Conservation (phyloP, 2,797 vertebrate species). For the Sphaeramia orbicularis region DNA sequence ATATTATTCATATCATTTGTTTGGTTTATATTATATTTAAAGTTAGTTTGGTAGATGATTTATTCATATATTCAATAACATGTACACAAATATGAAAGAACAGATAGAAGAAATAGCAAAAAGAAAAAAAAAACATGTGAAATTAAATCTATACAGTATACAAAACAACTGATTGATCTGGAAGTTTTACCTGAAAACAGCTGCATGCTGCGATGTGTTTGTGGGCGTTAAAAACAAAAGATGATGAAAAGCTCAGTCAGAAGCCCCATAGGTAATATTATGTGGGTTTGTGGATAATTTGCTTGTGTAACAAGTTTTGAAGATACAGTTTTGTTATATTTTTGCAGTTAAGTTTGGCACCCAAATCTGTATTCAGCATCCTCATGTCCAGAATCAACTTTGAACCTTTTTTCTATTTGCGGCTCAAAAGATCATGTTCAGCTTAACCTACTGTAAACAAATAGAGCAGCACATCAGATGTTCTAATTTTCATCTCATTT, state of each 20-base stretch:
- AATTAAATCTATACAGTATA: neutral
- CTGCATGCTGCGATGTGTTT: no score
- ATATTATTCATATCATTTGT: neutral
- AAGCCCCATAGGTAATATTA: no score
- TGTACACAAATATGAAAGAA: neutral
- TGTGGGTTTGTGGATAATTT: no score
- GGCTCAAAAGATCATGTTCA: conserved; percentile 13
- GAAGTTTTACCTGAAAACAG: no score
- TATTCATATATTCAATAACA: neutral
- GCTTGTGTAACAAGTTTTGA: neutral
- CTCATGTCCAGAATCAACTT: neutral
- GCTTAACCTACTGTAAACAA: conserved; percentile 17
- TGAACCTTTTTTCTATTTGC: neutral
- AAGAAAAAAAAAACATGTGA: neutral
- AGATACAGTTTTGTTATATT: neutral
- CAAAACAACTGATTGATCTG: neutral
- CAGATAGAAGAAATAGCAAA: no score
- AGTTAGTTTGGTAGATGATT: neutral
- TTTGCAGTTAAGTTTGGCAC: neutral
- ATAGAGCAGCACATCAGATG: conserved; percentile 19
- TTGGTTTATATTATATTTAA: neutral
- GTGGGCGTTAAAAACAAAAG: no score
- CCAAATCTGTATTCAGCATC: neutral
- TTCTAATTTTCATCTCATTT: conserved; percentile 40
- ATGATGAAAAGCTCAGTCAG: no score